Evolutionary conservation across 2,113 vertebrate genomes (phyloP).

Genomic region (Ia io): DNA sequence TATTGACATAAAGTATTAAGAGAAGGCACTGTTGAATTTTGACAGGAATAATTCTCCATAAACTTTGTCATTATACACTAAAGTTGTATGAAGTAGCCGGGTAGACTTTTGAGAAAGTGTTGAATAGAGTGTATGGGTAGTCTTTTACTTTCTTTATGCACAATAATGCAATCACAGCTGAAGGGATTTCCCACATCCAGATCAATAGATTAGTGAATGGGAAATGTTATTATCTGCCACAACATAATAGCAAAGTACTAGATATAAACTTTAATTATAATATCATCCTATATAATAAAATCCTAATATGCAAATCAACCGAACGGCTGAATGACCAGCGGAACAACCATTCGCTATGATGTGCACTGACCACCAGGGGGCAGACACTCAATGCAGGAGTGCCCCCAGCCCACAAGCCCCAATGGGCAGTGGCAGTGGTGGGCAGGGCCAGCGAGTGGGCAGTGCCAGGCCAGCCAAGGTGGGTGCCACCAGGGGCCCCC

Average conservation of each 20-base stretch:
- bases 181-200: background rate
- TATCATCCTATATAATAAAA: no score
- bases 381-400: no score
- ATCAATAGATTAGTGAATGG: background rate
- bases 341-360: no score
- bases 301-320: no score
- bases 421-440: fast-evolving
- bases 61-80: background rate
- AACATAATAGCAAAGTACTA: background rate
- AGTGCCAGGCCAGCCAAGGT: no score
- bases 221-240: background rate
- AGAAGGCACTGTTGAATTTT: background rate
- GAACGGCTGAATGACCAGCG: no score
- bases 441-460: no score
- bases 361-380: no score
- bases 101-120: background rate
- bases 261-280: background rate
- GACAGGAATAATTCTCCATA: background rate
- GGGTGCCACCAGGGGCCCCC: no score
- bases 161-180: background rate
- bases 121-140: background rate
- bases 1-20: background rate
- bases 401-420: no score
- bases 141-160: background rate
- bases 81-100: background rate